Base-by-base conservation (phyloP, 2,888 invertebrate genomes). In the Nasonovia ribisnigri region DNA sequence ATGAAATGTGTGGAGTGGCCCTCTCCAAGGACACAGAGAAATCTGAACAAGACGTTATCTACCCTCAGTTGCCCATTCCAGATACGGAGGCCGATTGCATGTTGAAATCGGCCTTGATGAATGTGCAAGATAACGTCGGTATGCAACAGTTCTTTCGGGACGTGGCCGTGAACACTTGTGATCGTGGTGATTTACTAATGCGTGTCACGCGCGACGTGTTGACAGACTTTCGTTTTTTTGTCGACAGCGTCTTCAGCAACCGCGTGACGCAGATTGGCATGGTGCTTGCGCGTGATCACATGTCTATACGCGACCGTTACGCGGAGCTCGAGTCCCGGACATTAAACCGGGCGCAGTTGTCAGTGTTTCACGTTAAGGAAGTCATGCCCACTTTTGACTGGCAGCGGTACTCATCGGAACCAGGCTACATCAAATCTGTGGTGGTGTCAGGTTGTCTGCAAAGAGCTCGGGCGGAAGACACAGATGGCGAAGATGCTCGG, bases 361-460 rank as follows among this genome's bases (percentile, higher is more conserved):
- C 89, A 48, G 54, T 92, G 16, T 24, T 26, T 43, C 54, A 43
- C 26, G 54, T 92, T 13, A 42, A 36, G 10, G 54, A 89, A 3
- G 16, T 77, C 3, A 92, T 92, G 92, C 92, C 92, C 16, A 57
- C 46, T 57, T 92, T 92, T 54, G 92, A 88, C 54, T 93, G 93
- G 93, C 36, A 57, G 29, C 57, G 84, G 42, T 93, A 87, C n/a
- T 48, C 26, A 0, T 20, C 36, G 1, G 86, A 93, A 5, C 11
- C 60, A 6, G 86, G 60, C 13, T 90, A 90, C 51, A 48, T 90
- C 16, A 60, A 42, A n/a, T 36, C 48, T 20, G 16, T 86, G 42
- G 86, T 90, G 3, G 60, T 67, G 5, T 86, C 84, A 8, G 8
- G 1, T 29, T 90, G 84, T 13, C 1, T 36, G n/a, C 42, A 36